Evolutionary conservation across 2,888 invertebrate genomes (phyloP), one percentile per base, ranked within the genome.

Genomic region (Desoria tigrina): DNA sequence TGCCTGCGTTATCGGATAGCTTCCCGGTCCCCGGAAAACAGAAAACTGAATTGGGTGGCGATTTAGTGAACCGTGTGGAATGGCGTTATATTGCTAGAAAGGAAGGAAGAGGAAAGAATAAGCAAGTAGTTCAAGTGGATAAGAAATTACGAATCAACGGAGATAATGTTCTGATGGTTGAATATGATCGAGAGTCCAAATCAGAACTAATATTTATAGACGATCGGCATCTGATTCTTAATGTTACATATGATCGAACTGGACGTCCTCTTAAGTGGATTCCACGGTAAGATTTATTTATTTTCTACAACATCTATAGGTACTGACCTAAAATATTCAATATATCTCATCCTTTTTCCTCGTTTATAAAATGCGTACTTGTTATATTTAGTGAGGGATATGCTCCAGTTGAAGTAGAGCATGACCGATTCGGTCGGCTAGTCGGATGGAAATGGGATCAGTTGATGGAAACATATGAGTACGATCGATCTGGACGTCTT

Each of bases 381-480:
- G 39, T 39, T 11, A 39, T 16, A 70, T 74, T 9, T 66, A 79
- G 88, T 66, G 90, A 89, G 74, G 92, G 90, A 9, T 92, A 92
- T 78, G 88, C 91, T 0, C 90, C 91, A 77, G 92, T 96, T 1
- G 93, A 94, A 78, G 83, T 95, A 24, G 93, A 94, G 76, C 95
- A 95, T 78, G 94, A 95, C 78, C 84, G 94, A 71, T 93, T 92
- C 78, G 94, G 94, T 69, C 85, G 94, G 75, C 81, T 95, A 54
- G 90, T 89, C 2, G 89, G 88, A 75, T 95, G 95, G 94, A 90
- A 88, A 77, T 94, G 95, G 90, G 95, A 94, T 26, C 90, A 92
- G 69, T 83, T 95, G 6, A 90, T 89, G 77, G 94, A 95, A 82
- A 90, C 88, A 0, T 94, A 94, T 76, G 89, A 89, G 1, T 96